phyloP scores from a whole-genome alignment of 2,888 invertebrate species.

The Melanophora roralis region DNA sequence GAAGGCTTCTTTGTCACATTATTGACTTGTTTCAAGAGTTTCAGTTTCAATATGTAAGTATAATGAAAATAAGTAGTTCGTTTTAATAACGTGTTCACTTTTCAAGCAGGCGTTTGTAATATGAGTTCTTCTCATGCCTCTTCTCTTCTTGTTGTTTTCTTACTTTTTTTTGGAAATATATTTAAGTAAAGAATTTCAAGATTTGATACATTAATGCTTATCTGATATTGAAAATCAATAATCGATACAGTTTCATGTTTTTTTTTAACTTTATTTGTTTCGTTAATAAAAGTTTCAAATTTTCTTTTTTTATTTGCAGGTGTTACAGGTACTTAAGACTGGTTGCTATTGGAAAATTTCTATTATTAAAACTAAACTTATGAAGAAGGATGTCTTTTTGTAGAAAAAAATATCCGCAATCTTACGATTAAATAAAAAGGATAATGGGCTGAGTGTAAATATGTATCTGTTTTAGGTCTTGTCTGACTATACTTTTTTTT shows the following conservation, averaged over 20 bases:
- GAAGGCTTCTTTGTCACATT: conserved; percentile 19
- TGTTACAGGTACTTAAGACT: background rate
- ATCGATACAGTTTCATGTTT: conserved; percentile 42
- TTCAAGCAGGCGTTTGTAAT: conserved; percentile 29
- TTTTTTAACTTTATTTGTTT: background rate
- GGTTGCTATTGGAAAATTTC: conserved; percentile 11
- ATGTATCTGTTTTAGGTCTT: no score
- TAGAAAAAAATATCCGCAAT: no score
- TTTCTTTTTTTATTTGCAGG: conserved; percentile 34
- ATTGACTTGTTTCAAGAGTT: conserved; percentile 30
- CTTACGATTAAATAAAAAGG: no score
- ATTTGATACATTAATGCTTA: conserved; percentile 19
- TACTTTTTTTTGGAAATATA: background rate
- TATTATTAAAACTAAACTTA: no score
- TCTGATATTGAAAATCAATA: conserved; percentile 43
- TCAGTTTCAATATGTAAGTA: conserved; percentile 5
- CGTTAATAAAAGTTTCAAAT: conserved; percentile 37
- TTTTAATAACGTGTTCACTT: conserved; percentile 16
- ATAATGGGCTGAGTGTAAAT: no score
- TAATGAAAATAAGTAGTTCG: no score
- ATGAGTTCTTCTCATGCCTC: background rate
- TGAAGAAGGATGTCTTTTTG: no score
- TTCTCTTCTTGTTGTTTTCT: background rate
- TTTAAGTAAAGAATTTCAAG: background rate
- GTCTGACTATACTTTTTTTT: no score